Conservation (phyloP, 1,140 invertebrate genomes). For the Solenopsis fugax region DNA sequence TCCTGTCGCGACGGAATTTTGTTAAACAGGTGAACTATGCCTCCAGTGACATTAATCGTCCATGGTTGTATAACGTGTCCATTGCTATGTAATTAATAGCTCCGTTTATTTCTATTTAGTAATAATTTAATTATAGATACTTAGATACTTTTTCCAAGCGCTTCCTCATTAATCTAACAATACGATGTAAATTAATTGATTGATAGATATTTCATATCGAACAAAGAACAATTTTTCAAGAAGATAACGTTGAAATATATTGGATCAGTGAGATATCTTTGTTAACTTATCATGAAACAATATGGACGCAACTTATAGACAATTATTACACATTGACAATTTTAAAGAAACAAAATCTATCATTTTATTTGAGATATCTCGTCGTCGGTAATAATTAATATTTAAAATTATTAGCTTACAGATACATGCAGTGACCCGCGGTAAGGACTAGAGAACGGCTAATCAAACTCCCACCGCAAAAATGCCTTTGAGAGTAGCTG, state of each 20-base stretch:
- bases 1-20: constrained; percentile 56
- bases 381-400: neutral
- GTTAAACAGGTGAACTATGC: constrained; percentile 67
- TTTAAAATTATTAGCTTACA: constrained; percentile 65
- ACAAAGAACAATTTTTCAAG: neutral
- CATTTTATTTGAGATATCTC: neutral
- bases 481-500: constrained; percentile 69
- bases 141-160: neutral
- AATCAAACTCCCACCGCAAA: constrained; percentile 81
- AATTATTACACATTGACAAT: too few species aligned
- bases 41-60: constrained; percentile 75
- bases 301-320: neutral
- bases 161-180: neutral
- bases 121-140: neutral
- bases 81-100: neutral
- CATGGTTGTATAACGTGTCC: constrained; percentile 52
- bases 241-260: neutral
- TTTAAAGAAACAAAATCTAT: neutral
- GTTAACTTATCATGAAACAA: neutral
- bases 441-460: constrained; percentile 73
- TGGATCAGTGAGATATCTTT: neutral
- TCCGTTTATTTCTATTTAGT: neutral
- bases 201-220: neutral
- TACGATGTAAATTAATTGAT: neutral
- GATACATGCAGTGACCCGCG: constrained; percentile 81